Conservation (phyloP, 1,140 invertebrate species). For the Scaptomyza graminum region DNA sequence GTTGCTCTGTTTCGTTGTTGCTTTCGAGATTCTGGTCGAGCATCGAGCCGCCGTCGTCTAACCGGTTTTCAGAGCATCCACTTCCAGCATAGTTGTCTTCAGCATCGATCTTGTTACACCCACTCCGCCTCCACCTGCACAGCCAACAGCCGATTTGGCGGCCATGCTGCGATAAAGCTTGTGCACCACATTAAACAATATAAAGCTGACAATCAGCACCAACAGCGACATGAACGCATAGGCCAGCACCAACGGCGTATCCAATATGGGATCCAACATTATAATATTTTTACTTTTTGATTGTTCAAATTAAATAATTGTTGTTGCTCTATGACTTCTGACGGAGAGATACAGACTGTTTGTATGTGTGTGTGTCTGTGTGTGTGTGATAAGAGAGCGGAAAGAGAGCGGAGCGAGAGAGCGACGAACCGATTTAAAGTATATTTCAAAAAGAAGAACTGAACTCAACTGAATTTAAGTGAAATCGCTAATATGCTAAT, state of each 20-base stretch:
- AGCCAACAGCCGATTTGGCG: neutral
- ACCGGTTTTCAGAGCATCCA: constrained; percentile 71
- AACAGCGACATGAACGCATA: constrained; percentile 77
- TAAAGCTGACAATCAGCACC: constrained; percentile 76
- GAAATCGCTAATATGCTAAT: constrained; percentile 51
- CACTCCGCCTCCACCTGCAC: constrained; percentile 10
- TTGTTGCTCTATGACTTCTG: neutral
- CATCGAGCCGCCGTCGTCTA: constrained; percentile 34
- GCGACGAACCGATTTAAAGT: neutral
- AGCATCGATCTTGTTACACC: constrained; percentile 32
- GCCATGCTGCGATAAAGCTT: constrained; percentile 68
- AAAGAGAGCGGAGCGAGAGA: neutral
- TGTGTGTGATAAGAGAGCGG: neutral
- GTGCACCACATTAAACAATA: constrained; percentile 77
- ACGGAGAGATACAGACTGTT: neutral
- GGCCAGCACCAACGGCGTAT: constrained; percentile 76
- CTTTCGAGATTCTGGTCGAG: constrained; percentile 17
- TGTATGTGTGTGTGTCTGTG: neutral
- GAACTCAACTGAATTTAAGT: constrained; percentile 23
- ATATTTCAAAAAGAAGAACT: neutral
- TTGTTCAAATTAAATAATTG: neutral
- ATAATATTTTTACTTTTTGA: neutral
- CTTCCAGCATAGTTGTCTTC: constrained; percentile 61
- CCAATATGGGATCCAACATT: constrained; percentile 77
- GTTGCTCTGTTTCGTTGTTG: no score